Conservation (phyloP, 2,888 invertebrate genomes). For the Drosophila bunnanda region DNA sequence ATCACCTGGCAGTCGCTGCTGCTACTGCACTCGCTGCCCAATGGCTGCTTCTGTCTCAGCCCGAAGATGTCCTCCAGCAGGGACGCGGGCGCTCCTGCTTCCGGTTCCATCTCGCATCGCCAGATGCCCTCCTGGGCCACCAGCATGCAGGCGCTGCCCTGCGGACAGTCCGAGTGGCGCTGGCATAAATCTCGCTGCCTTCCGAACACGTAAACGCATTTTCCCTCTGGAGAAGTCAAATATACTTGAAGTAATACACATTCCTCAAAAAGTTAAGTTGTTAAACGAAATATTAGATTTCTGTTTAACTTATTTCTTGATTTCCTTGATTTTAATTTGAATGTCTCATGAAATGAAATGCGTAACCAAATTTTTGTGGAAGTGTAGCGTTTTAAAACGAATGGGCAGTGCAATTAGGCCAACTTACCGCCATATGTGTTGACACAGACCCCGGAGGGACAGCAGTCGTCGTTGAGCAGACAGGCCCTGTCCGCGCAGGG, state of each 20-base stretch:
- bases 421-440: slow-evolving; percentile 84
- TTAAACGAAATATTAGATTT: neutral
- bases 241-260: neutral
- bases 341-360: no score
- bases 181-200: slow-evolving; percentile 92
- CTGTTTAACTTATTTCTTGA: no score
- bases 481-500: slow-evolving; percentile 92
- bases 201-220: slow-evolving; percentile 89
- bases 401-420: slow-evolving; percentile 51
- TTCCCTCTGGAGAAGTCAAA: slow-evolving; percentile 84
- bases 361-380: neutral
- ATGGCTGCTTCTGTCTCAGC: slow-evolving; percentile 89
- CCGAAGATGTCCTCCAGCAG: slow-evolving; percentile 46
- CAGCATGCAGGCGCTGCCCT: slow-evolving; percentile 90
- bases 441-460: slow-evolving; percentile 90
- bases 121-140: slow-evolving; percentile 86
- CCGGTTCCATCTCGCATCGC: slow-evolving; percentile 92
- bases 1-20: slow-evolving; percentile 94
- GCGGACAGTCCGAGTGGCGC: slow-evolving; percentile 93
- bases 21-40: slow-evolving; percentile 92
- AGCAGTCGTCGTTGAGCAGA: slow-evolving; percentile 92
- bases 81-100: slow-evolving; percentile 72
- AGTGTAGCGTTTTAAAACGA: neutral
- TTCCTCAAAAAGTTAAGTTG: neutral
- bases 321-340: neutral